Percentiles rank a stretch among this genome's conserved stretches.
Conservation (phyloP, 1,140 invertebrate species). For the Lucilia cuprina region DNA sequence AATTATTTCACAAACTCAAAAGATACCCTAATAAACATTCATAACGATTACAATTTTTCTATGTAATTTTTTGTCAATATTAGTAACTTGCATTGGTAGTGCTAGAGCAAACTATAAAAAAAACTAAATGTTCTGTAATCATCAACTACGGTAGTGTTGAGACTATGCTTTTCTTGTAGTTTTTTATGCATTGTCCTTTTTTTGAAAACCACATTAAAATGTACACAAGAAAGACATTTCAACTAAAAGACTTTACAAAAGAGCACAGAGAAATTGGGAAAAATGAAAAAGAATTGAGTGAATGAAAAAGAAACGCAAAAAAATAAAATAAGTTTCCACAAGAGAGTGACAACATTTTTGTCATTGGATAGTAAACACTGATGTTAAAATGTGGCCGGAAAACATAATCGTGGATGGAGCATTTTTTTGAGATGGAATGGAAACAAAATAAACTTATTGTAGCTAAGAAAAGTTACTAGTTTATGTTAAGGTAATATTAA, state of each 20-base stretch:
- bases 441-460: too few species aligned
- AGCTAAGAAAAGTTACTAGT: too few species aligned
- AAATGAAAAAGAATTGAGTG: background rate
- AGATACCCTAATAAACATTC: too few species aligned
- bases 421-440: too few species aligned
- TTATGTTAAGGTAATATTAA: too few species aligned
- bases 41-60: background rate
- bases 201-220: background rate
- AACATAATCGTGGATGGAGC: too few species aligned
- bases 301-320: background rate
- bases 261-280: background rate
- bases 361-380: background rate
- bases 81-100: background rate
- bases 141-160: background rate
- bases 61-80: background rate
- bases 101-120: background rate
- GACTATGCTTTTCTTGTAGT: background rate
- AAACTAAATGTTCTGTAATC: background rate
- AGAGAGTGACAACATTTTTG: conserved; percentile 10
- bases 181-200: background rate
- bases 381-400: background rate
- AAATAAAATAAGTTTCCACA: background rate
- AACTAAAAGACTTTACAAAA: background rate
- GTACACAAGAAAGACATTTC: conserved; percentile 10
- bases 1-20: too few species aligned